Evolutionary conservation across 2,113 vertebrate genomes (phyloP).

Genomic region (Marmota flaviventris): DNA sequence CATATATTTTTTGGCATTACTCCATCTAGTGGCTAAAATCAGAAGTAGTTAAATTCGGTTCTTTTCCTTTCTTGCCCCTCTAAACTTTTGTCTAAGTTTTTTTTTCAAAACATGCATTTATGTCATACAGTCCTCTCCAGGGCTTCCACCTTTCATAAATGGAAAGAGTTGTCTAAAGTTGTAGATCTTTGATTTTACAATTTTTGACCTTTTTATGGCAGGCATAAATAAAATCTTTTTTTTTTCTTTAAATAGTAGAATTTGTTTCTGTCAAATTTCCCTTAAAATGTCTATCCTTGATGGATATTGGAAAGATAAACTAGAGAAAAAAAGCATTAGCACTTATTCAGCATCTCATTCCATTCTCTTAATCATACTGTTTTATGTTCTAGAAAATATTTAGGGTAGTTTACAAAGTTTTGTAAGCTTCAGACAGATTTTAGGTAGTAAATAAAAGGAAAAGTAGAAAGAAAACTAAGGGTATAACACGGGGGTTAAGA

Average conservation of each 20-base stretch:
- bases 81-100: neutral
- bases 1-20: slow-evolving; percentile 79
- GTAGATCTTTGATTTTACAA: neutral
- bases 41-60: slow-evolving; percentile 47
- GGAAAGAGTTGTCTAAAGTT: neutral
- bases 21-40: slow-evolving; percentile 84
- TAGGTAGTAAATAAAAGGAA: neutral
- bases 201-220: neutral
- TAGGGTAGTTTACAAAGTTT: neutral
- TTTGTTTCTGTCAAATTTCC: neutral
- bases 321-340: neutral
- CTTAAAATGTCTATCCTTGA: neutral
- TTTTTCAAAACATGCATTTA: neutral
- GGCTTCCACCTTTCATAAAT: neutral
- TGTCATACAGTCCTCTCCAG: neutral
- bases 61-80: neutral
- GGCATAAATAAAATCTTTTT: neutral
- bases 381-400: neutral
- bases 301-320: neutral
- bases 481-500: neutral
- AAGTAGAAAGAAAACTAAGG: neutral
- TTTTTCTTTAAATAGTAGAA: neutral
- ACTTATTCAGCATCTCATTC: neutral
- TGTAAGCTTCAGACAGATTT: neutral
- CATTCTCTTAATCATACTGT: neutral